A percentile compares a stretch with the other conserved stretches of the same genome.
These are phyloP conservation scores for Callionymus lyra DNA, from an alignment of 2,113 vertebrate species.

Conservation along the genomic window DNA sequence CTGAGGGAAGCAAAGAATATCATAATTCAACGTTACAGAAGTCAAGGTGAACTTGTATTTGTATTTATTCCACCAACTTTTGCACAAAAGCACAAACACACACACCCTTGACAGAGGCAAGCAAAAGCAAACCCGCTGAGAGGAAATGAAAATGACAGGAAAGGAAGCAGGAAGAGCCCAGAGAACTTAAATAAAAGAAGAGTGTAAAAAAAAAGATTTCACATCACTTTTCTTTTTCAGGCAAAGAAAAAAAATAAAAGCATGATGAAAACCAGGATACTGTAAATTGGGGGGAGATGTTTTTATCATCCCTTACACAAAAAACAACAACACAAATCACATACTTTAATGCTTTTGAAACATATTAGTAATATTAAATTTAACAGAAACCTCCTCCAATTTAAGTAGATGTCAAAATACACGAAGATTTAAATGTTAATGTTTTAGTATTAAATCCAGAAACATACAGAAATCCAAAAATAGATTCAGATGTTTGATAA, in stretches of 20 bases:
- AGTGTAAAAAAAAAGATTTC: neutral
- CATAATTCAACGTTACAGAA: slow-evolving; percentile 23
- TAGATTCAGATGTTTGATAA: too few relatives aligned
- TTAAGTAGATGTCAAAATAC: too few relatives aligned
- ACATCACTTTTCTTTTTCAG: neutral
- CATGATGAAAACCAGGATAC: neutral
- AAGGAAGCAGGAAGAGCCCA: neutral
- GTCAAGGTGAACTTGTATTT: slow-evolving; percentile 41
- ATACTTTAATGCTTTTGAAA: too few relatives aligned
- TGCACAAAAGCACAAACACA: slow-evolving; percentile 4
- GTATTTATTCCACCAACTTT: slow-evolving; percentile 14
- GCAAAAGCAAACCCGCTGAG: slow-evolving; percentile 14
- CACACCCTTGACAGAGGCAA: slow-evolving; percentile 2
- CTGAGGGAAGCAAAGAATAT: slow-evolving; percentile 11
- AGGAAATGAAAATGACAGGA: slow-evolving; percentile 7
- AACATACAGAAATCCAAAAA: too few relatives aligned
- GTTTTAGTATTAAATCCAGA: too few relatives aligned
- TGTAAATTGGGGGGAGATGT: too few relatives aligned
- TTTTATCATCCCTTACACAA: too few relatives aligned
- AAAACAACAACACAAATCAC: too few relatives aligned
- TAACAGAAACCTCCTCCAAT: too few relatives aligned
- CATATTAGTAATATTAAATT: too few relatives aligned
- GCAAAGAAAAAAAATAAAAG: neutral
- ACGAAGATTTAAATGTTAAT: too few relatives aligned
- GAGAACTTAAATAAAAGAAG: too few relatives aligned